Evolutionary conservation across 1,140 invertebrate species (phyloP).

Genomic region (Brachionus sp.): DNA sequence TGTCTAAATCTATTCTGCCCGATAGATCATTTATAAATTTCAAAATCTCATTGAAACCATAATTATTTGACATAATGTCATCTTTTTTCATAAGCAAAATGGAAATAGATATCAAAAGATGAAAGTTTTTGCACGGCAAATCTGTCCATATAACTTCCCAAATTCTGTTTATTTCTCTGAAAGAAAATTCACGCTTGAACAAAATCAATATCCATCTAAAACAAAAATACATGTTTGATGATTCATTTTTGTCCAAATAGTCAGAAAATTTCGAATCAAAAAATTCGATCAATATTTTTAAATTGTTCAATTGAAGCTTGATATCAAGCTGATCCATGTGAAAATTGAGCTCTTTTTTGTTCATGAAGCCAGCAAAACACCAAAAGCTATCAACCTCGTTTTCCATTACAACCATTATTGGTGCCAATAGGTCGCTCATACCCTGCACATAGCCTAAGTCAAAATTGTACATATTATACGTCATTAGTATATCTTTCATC

Average conservation of each 20-base stretch:
- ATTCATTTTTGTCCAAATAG: constrained; percentile 75
- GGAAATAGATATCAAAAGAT: constrained; percentile 81
- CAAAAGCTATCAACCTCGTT: constrained; percentile 94
- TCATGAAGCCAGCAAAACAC: constrained; percentile 99
- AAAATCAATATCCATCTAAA: constrained; percentile 75
- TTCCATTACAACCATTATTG: constrained; percentile 76
- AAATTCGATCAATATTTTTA: constrained; percentile 75
- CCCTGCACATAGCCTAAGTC: constrained; percentile 76
- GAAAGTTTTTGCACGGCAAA: constrained; percentile 86
- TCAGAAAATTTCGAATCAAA: constrained; percentile 76
- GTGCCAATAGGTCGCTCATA: constrained; percentile 94
- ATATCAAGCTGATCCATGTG: constrained; percentile 91
- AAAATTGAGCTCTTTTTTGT: constrained; percentile 89
- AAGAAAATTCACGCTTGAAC: constrained; percentile 67
- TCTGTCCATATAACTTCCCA: constrained; percentile 77
- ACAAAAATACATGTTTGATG: constrained; percentile 96
- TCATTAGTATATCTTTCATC: constrained; percentile 89
- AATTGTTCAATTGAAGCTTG: constrained; percentile 81
- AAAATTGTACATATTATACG: constrained; percentile 99
- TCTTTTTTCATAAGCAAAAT: constrained; percentile 82
- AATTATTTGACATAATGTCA: constrained; percentile 79
- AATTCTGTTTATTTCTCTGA: constrained; percentile 62
- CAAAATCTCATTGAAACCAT: constrained; percentile 90
- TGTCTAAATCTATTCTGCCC: constrained; percentile 9
- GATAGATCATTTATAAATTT: constrained; percentile 43